Base-by-base conservation (phyloP, 2,797 vertebrate genomes). In the Clarias fuscus region DNA sequence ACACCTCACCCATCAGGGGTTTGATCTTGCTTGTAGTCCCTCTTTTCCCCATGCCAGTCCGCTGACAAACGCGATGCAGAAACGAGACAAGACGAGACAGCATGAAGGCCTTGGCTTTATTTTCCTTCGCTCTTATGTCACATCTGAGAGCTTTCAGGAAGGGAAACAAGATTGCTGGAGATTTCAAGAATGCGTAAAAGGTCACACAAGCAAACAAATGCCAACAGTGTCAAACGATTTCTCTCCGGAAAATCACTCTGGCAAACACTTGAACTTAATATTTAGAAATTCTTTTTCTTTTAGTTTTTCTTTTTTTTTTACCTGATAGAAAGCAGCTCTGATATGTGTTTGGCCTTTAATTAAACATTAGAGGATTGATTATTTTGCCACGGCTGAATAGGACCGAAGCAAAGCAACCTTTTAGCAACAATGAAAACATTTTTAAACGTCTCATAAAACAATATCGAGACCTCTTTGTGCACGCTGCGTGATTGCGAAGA, bases 191-290 rank as follows among this genome's bases (percentile, higher is more conserved):
- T 93, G 94, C 93, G 94, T 94, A 95, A 95, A 96, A 96, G 95
- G 95, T 96, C 95, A 96, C 92, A 92, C 93, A 93, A 94, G 91
- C 92, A 93, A 94, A 96, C 94, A 96, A 96, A 96, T 96, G 95
- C 94, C 95, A 96, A 91, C 94, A 91, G 91, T 93, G 95, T 93
- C 95, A 95, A 93, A 91, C 89, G 92, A 90, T 94, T 92, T 90
- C 87, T 91, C 89, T 83, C 64, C 24, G 92, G 91, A 90, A 93
- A 91, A 64, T 92, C 93, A 92, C 90, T 91, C 91, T 91, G 91
- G 90, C 89, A 90, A 92, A 92, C 76, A 86, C 59, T 84, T 61
- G 43, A 48, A 65, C 71, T 84, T 61, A 33, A 71, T 53, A 79
- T 58, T 40, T 82, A 83, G 72, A 79, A 30, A 59, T 72, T 70